These are phyloP conservation scores for Melieria crassipennis DNA, from an alignment of 2,888 invertebrate species.

Conservation along the genomic window DNA sequence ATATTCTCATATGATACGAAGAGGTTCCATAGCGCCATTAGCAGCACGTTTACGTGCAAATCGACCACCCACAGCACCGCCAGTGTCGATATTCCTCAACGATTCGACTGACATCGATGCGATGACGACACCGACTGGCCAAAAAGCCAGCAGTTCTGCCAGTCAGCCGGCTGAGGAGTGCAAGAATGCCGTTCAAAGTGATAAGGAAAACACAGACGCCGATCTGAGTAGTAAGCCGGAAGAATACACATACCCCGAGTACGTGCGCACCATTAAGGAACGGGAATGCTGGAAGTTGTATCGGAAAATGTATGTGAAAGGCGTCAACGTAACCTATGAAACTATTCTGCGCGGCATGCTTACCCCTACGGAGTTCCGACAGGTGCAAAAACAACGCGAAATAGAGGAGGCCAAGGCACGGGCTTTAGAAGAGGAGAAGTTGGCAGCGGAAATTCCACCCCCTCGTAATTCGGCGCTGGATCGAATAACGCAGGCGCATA, in stretches of 20 bases:
- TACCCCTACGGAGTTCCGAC: constrained; percentile 77
- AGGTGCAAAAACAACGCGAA: constrained; percentile 68
- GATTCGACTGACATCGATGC: constrained; percentile 36
- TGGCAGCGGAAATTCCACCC: constrained; percentile 16
- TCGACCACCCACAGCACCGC: constrained; percentile 64
- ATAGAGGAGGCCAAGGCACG: constrained; percentile 56
- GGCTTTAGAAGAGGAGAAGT: constrained; percentile 49
- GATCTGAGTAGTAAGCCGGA: constrained; percentile 22
- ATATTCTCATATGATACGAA: constrained; percentile 62
- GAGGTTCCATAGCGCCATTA: constrained; percentile 63
- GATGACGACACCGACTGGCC: background rate
- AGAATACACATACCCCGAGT: constrained; percentile 64
- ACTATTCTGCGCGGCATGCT: constrained; percentile 77
- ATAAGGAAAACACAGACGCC: constrained; percentile 5
- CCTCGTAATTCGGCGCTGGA: constrained; percentile 49
- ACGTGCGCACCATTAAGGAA: constrained; percentile 69
- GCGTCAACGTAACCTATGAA: constrained; percentile 74
- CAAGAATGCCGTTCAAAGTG: background rate
- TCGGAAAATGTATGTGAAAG: constrained; percentile 75
- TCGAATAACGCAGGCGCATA: constrained; percentile 53
- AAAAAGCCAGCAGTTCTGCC: background rate
- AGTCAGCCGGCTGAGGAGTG: background rate
- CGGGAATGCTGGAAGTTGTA: constrained; percentile 77
- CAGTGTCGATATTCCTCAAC: constrained; percentile 59
- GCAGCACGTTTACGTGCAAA: constrained; percentile 62